Evolutionary conservation across 2,797 vertebrate species (phyloP).

Genomic region (Falco novaeseelandiae): DNA sequence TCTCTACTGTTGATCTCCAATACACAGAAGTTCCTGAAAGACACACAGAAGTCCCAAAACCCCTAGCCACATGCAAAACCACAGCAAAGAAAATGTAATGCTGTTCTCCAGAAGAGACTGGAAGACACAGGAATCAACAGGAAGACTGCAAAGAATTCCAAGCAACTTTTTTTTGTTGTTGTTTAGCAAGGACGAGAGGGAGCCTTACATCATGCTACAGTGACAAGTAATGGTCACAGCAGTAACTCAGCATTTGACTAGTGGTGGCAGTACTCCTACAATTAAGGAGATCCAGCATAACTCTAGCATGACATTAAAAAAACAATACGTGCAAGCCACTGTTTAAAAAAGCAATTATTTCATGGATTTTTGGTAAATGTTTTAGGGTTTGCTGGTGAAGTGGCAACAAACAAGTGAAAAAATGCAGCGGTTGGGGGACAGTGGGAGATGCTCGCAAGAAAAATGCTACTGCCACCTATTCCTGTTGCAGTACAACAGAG

Average conservation of each 20-base stretch:
- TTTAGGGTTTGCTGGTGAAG: too few species aligned
- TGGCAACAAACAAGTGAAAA: neutral
- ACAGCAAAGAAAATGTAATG: neutral
- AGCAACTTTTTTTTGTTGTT: neutral
- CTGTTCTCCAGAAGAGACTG: neutral
- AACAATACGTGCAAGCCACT: neutral
- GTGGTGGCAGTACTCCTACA: neutral
- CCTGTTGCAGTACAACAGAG: neutral
- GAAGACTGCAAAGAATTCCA: neutral
- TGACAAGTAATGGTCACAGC: neutral
- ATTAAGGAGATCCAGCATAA: neutral
- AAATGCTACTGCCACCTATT: neutral
- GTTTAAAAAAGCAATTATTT: neutral
- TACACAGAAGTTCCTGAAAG: slow-evolving; percentile 47
- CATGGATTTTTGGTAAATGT: neutral
- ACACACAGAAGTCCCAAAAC: neutral
- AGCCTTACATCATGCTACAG: neutral
- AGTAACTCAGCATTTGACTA: neutral
- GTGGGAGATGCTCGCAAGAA: neutral
- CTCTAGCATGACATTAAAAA: neutral
- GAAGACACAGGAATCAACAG: neutral
- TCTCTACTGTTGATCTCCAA: neutral
- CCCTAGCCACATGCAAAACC: neutral
- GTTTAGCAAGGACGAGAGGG: neutral
- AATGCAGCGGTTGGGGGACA: neutral